These are phyloP conservation scores for Achroia grisella DNA, from an alignment of 1,140 invertebrate species.

Conservation along the genomic window DNA sequence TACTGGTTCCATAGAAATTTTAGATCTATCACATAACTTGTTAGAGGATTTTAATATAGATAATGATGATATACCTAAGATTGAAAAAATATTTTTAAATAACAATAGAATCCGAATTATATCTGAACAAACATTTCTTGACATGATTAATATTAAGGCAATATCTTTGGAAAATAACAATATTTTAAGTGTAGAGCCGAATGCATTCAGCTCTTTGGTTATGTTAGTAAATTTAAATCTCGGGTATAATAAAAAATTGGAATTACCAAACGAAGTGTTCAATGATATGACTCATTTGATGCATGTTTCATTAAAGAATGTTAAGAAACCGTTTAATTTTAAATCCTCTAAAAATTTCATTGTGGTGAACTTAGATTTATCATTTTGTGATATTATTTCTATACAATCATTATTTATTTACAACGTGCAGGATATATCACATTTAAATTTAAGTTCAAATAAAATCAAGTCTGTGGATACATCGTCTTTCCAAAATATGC, in stretches of 20 bases:
- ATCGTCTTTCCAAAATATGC: not conserved
- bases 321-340: not conserved
- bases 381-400: not conserved
- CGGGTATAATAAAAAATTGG: not conserved
- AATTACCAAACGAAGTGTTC: not conserved
- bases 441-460: not conserved
- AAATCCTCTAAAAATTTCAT: not conserved
- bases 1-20: not conserved
- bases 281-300: not conserved
- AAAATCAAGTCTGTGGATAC: not conserved
- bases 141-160: not conserved
- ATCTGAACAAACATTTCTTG: not conserved
- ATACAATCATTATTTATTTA: not conserved
- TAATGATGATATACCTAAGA: not conserved
- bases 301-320: not conserved
- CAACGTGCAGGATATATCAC: not conserved
- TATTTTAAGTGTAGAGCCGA: not conserved
- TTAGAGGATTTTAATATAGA: not conserved
- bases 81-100: not conserved
- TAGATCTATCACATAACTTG: not conserved
- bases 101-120: not conserved
- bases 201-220: not conserved
- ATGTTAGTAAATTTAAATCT: not conserved
- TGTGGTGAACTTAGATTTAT: not conserved
- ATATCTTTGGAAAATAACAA: not conserved